Evolutionary conservation across 2,888 invertebrate species (phyloP), one percentile per base, ranked within the genome.

Genomic region (Pammene aurita): DNA sequence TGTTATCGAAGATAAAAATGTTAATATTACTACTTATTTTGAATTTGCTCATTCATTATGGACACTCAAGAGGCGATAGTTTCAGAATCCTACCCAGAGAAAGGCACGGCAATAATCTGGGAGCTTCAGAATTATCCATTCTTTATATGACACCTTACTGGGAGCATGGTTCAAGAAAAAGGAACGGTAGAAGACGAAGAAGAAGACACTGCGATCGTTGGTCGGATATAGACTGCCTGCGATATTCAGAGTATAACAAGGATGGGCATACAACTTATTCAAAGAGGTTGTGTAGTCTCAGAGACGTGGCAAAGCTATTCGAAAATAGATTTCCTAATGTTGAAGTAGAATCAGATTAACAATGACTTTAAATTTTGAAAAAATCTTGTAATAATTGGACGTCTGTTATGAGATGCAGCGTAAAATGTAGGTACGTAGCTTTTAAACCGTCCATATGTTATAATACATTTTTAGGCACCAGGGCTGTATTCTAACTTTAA

Each of bases 271-370:
- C 56, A 35, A 64, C 72, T 41, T 77, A 73, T 58, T 46, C 68
- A 2, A 73, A 71, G 44, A 67, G 71, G 66, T 26, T 76, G 6
- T 68, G 73, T 11, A 73, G 66, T 61, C 67, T 77, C 11, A 61
- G 64, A 58, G 74, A 76, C 11, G 75, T 75, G 6, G 75, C 68
- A 13, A 54, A 60, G 11, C 46, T 76, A 35, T 71, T 76, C 7
- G 56, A 50, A 11, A 71, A 77, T 9, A 71, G 71, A 66, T 73
- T 75, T 52, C 41, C 67, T n/a, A 63, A 62, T 18, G 61, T 62
- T 0, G 50, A 62, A 50, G 38, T 67, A n/a, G 46, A 35, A 6
- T 54, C 14, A 13, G 64, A 57, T 7, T 44, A 2, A 34, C 4
- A 46, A 14, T 46, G n/a, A n/a, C 6, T 1, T 38, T 38, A 9